Evolutionary conservation across 2,113 vertebrate genomes (phyloP).

Genomic region (Triplophysa tibetana): DNA sequence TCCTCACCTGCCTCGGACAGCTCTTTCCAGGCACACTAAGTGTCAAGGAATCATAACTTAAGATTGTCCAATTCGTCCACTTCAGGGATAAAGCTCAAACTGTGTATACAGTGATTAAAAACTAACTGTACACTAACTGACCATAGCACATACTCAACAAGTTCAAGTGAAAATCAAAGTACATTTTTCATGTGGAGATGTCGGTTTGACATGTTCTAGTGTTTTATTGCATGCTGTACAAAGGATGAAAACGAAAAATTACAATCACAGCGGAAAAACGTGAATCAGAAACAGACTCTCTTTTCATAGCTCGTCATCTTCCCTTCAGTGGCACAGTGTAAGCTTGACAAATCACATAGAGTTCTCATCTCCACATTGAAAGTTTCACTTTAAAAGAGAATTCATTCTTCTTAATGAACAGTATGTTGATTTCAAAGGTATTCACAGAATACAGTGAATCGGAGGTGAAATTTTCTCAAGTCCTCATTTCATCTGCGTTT

Average conservation of each 20-base stretch:
- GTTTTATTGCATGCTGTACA: slow-evolving; percentile 79
- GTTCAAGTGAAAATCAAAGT: slow-evolving; percentile 68
- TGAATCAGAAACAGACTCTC: slow-evolving; percentile 61
- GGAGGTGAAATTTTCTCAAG: slow-evolving; percentile 55
- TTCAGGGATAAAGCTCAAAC: slow-evolving; percentile 70
- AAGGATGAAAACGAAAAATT: slow-evolving; percentile 68
- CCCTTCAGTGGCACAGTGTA: slow-evolving; percentile 87
- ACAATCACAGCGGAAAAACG: slow-evolving; percentile 63
- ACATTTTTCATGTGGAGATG: slow-evolving; percentile 65
- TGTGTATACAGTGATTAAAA: slow-evolving; percentile 71
- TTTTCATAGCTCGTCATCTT: slow-evolving; percentile 71
- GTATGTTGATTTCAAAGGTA: slow-evolving; percentile 72
- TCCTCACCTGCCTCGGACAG: background rate
- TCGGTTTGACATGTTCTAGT: slow-evolving; percentile 65
- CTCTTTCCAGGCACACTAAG: slow-evolving; percentile 18
- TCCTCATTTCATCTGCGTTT: slow-evolving; percentile 63
- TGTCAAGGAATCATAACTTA: slow-evolving; percentile 31
- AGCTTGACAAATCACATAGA: slow-evolving; percentile 79
- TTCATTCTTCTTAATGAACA: slow-evolving; percentile 65
- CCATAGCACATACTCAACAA: slow-evolving; percentile 71
- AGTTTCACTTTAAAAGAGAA: slow-evolving; percentile 44
- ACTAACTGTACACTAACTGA: slow-evolving; percentile 76
- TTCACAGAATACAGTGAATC: slow-evolving; percentile 81
- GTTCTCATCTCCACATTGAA: slow-evolving; percentile 60
- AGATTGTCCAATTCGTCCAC: slow-evolving; percentile 53